Conservation (phyloP, 2,113 vertebrate species). For the Malurus elegans region DNA sequence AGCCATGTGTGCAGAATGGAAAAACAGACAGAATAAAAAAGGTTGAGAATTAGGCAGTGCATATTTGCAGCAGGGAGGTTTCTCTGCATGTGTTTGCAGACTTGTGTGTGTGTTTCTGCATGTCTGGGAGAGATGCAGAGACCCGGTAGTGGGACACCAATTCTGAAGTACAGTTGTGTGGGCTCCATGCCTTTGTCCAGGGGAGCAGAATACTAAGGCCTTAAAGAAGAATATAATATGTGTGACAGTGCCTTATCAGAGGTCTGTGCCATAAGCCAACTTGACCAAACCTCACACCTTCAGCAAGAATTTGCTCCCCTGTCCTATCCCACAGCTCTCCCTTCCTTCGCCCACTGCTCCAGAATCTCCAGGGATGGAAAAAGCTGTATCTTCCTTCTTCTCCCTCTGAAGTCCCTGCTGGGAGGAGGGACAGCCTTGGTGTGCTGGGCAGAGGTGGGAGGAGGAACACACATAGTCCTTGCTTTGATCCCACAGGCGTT, state of each 20-base stretch:
- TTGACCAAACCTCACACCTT: background rate
- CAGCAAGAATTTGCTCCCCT: background rate
- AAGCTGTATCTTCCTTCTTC: background rate
- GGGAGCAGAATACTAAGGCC: background rate
- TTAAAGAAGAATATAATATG: background rate
- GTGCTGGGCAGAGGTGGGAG: background rate
- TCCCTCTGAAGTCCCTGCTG: background rate
- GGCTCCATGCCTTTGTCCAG: background rate
- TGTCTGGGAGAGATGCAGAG: background rate
- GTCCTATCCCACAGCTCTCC: background rate
- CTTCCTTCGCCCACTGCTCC: accelerated
- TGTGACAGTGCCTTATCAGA: background rate
- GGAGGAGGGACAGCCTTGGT: background rate
- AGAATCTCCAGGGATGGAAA: background rate
- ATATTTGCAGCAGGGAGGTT: background rate
- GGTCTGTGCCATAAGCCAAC: background rate
- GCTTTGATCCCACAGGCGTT: background rate
- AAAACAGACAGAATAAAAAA: background rate
- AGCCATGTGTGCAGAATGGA: background rate
- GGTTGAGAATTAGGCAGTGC: background rate
- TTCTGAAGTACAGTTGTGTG: background rate
- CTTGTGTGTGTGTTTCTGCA: accelerated
- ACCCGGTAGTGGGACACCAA: background rate
- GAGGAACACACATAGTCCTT: background rate
- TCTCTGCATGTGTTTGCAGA: background rate